Conservation (phyloP, 2,888 invertebrate species). For the Malthinus seriepunctatus region DNA sequence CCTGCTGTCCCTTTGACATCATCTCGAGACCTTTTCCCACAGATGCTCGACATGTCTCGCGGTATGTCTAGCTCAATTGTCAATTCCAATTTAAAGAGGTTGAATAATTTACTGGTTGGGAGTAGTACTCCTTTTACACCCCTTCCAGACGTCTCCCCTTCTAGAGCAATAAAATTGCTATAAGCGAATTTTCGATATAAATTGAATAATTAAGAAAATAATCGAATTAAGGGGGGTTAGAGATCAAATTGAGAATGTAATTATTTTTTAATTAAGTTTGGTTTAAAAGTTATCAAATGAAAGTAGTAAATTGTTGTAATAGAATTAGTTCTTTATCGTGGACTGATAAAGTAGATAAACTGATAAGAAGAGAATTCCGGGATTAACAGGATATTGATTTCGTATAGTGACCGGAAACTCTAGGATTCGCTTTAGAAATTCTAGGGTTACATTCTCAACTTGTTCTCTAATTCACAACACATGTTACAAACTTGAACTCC, state of each 20-base stretch:
- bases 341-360: constrained; percentile 26
- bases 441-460: constrained; percentile 25
- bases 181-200: background rate
- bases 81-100: too few species aligned
- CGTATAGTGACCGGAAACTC: constrained; percentile 29
- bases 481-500: constrained; percentile 25
- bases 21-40: too few species aligned
- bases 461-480: constrained; percentile 29
- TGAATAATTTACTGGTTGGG: too few species aligned
- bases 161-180: background rate
- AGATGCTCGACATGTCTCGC: too few species aligned
- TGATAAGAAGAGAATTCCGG: constrained; percentile 30
- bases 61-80: too few species aligned
- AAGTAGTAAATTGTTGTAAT: constrained; percentile 21
- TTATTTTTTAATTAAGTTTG: constrained; percentile 12
- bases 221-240: background rate
- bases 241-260: too few species aligned
- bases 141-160: background rate
- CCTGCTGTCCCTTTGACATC: too few species aligned
- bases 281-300: constrained; percentile 17
- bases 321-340: constrained; percentile 26
- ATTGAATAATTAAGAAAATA: constrained; percentile 1
- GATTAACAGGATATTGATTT: constrained; percentile 31
- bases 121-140: too few species aligned
- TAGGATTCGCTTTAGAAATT: constrained; percentile 26